Conservation (phyloP, 2,888 invertebrate species). For the Ochropleura leucogaster region DNA sequence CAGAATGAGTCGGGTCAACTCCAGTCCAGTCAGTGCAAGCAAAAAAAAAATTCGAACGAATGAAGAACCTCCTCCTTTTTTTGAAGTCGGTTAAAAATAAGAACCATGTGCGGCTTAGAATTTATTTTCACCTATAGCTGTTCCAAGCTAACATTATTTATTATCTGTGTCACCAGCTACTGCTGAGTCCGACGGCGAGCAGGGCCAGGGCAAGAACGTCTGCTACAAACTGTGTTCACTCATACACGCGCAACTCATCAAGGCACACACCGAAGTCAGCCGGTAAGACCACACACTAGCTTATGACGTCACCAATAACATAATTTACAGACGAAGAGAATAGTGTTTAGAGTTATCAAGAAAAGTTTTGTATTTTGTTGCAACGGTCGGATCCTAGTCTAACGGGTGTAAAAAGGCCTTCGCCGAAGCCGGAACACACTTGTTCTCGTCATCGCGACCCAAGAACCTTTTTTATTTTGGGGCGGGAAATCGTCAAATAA, state of each 20-base stretch:
- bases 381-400: slow-evolving; percentile 8
- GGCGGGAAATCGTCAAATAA: no score
- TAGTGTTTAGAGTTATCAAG: background rate
- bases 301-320: background rate
- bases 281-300: slow-evolving; percentile 82
- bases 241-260: slow-evolving; percentile 94
- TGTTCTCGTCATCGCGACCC: background rate
- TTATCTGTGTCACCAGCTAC: slow-evolving; percentile 61
- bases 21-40: no score
- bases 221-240: slow-evolving; percentile 95
- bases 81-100: no score
- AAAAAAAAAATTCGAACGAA: no score
- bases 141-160: background rate
- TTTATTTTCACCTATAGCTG: background rate
- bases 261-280: slow-evolving; percentile 95
- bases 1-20: no score
- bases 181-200: slow-evolving; percentile 74
- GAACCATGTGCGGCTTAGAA: no score
- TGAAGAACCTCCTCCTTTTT: no score
- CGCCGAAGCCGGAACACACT: background rate
- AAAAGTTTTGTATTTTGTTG: background rate
- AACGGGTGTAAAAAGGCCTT: background rate
- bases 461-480: no score
- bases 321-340: slow-evolving; percentile 24
- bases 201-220: slow-evolving; percentile 86